Evolutionary conservation across 1,140 invertebrate genomes (phyloP).

Genomic region (Glossosoma conforme): DNA sequence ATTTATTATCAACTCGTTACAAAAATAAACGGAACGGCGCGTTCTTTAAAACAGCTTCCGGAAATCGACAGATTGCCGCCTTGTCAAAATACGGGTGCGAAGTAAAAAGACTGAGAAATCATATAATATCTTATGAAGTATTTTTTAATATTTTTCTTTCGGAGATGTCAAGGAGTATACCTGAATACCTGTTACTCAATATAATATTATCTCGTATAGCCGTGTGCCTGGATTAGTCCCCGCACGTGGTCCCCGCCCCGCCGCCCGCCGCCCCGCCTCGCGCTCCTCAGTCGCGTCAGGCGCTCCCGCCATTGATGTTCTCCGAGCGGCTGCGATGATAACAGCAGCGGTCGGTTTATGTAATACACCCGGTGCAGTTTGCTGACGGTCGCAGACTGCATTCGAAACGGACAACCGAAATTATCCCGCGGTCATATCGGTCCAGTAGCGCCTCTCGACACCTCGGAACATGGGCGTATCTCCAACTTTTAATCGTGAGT

Average conservation of each 20-base stretch:
- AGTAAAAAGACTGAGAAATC: too few relatives aligned
- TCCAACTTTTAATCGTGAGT: slow-evolving; percentile 22
- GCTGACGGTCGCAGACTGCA: slow-evolving; percentile 1
- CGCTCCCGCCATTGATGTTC: slow-evolving; percentile 17
- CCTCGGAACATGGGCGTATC: slow-evolving; percentile 14
- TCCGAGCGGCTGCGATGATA: slow-evolving; percentile 8
- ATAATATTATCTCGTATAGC: too few relatives aligned
- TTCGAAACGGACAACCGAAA: not conserved
- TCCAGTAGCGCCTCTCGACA: not conserved
- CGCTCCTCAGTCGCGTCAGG: not conserved
- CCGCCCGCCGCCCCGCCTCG: not conserved
- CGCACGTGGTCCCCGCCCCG: not conserved
- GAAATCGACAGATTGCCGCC: too few relatives aligned
- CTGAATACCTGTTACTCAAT: too few relatives aligned
- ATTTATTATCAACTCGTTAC: too few relatives aligned
- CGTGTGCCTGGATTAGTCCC: too few relatives aligned
- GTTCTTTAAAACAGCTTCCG: too few relatives aligned
- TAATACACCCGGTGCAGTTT: slow-evolving; percentile 12
- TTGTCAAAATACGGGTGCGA: too few relatives aligned
- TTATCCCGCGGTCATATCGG: not conserved
- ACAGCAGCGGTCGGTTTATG: slow-evolving; percentile 13
- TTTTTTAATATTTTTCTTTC: too few relatives aligned
- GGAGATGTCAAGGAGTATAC: too few relatives aligned
- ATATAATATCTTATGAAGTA: too few relatives aligned
- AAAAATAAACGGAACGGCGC: too few relatives aligned